phyloP scores from a whole-genome alignment of 2,113 vertebrate species.

The Mustelus asterias region DNA sequence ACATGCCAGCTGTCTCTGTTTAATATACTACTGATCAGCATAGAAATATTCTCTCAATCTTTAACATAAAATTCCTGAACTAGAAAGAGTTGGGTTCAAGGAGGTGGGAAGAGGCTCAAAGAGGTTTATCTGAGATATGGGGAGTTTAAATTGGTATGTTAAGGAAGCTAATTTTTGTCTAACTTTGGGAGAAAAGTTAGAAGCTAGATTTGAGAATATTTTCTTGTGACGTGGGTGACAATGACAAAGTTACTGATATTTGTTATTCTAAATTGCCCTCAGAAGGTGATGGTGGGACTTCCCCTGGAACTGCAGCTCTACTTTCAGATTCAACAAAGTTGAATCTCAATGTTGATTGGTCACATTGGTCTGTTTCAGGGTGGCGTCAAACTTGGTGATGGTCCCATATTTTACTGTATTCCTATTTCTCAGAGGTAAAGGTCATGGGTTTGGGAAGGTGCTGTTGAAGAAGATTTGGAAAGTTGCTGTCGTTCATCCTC shows the following conservation, averaged over 20 bases:
- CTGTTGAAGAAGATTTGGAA: neutral
- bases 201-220: neutral
- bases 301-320: neutral
- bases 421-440: neutral
- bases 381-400: neutral
- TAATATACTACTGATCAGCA: neutral
- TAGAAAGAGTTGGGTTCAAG: neutral
- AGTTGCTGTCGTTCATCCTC: neutral
- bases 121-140: neutral
- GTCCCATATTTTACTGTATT: neutral
- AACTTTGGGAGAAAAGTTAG: neutral
- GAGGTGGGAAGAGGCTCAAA: neutral
- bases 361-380: neutral
- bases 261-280: neutral
- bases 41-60: neutral
- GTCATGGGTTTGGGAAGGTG: neutral
- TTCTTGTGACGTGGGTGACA: neutral
- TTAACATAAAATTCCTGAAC: neutral
- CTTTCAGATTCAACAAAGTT: neutral
- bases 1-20: neutral
- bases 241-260: neutral
- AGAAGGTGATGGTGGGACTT: neutral
- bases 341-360: neutral
- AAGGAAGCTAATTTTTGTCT: neutral
- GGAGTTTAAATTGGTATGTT: neutral